Conservation (phyloP, 1,140 invertebrate species). For the Drosophila pruinosa region DNA sequence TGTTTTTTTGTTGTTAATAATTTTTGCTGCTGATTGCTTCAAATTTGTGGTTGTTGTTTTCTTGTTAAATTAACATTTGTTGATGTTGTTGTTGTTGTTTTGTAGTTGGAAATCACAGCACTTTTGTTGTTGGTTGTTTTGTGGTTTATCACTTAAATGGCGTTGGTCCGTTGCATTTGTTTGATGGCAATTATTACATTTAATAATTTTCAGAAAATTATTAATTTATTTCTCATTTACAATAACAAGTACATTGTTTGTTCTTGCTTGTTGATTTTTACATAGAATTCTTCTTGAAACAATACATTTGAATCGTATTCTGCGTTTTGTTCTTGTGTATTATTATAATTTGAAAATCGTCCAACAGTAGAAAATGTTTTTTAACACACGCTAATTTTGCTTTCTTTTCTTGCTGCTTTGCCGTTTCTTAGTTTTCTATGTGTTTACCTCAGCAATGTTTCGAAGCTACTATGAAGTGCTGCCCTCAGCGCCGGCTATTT, state of each 20-base stretch:
- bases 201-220: constrained; percentile 56
- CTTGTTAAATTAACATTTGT: constrained; percentile 55
- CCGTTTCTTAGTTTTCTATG: constrained; percentile 42
- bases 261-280: constrained; percentile 15
- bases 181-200: constrained; percentile 73
- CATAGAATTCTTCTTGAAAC: constrained; percentile 81
- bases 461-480: constrained; percentile 78
- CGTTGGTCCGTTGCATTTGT: constrained; percentile 82
- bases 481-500: constrained; percentile 51
- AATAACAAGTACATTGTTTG: constrained; percentile 36
- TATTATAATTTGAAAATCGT: constrained; percentile 21
- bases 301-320: constrained; percentile 30
- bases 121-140: constrained; percentile 71
- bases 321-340: constrained; percentile 23
- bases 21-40: constrained; percentile 6
- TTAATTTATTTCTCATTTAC: constrained; percentile 31
- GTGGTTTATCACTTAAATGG: constrained; percentile 79
- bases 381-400: constrained; percentile 58
- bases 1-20: background rate
- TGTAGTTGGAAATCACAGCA: constrained; percentile 82
- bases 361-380: constrained; percentile 63
- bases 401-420: constrained; percentile 47
- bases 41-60: constrained; percentile 43
- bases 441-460: constrained; percentile 73
- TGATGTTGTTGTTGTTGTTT: constrained; percentile 63